These are phyloP conservation scores for Pseudonaja textilis DNA, from an alignment of 2,113 vertebrate genomes.

Conservation along the genomic window DNA sequence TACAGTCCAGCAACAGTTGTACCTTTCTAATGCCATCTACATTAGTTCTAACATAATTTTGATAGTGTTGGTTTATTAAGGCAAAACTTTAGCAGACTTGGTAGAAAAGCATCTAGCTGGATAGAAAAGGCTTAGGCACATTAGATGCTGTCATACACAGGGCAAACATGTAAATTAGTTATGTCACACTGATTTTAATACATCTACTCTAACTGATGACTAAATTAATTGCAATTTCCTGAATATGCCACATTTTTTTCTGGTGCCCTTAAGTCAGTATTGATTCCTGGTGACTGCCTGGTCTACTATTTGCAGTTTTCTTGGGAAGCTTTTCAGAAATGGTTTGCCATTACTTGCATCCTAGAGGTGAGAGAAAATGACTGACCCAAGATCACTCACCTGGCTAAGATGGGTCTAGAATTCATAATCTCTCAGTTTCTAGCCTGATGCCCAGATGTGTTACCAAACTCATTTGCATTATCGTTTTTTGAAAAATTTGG, in stretches of 20 bases:
- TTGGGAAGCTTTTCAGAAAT: not conserved
- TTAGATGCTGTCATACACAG: not conserved
- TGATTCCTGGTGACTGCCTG: not conserved
- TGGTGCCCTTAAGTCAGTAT: not conserved
- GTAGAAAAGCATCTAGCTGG: not conserved
- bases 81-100: not conserved
- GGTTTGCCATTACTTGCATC: not conserved
- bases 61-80: conserved; percentile 14
- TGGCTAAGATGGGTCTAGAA: not conserved
- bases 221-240: not conserved
- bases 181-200: not conserved
- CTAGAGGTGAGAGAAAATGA: not conserved
- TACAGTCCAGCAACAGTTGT: not conserved
- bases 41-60: conserved; percentile 15
- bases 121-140: not conserved
- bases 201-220: not conserved
- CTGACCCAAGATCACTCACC: not conserved
- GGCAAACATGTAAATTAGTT: not conserved
- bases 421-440: not conserved
- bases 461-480: not conserved
- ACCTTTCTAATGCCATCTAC: conserved; percentile 31
- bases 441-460: not conserved
- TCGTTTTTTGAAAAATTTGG: not conserved
- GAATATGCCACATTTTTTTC: not conserved
- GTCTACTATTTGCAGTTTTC: not conserved